Evolutionary conservation across 1,140 invertebrate species (phyloP).

Genomic region (Drosophila tani): DNA sequence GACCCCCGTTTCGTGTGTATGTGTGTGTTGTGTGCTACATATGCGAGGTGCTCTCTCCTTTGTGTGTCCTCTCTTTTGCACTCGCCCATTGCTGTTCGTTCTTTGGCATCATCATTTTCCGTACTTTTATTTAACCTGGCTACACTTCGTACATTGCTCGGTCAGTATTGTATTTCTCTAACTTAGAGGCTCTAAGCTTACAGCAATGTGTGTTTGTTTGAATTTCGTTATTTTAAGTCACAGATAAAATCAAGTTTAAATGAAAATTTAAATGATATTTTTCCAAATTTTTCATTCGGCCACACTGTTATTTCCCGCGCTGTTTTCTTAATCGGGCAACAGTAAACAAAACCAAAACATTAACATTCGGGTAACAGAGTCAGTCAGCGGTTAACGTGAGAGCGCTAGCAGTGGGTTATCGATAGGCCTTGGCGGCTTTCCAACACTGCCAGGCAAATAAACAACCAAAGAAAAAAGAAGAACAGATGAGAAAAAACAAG

Average conservation of each 20-base stretch:
- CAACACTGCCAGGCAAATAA: slow-evolving; percentile 57
- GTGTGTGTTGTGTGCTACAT: slow-evolving; percentile 66
- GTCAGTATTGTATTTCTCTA: background rate
- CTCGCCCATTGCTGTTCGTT: slow-evolving; percentile 24
- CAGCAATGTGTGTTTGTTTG: too few relatives aligned
- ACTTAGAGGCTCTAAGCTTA: background rate
- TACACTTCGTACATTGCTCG: background rate
- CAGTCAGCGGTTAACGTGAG: background rate
- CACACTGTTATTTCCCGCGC: slow-evolving; percentile 11
- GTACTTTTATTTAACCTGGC: slow-evolving; percentile 15
- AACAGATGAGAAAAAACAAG: slow-evolving; percentile 51
- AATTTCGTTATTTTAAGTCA: background rate
- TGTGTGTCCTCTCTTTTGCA: slow-evolving; percentile 41
- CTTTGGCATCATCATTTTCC: slow-evolving; percentile 19
- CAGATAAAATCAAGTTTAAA: too few relatives aligned
- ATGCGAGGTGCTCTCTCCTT: slow-evolving; percentile 38
- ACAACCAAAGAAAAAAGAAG: slow-evolving; percentile 48
- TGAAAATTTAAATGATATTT: too few relatives aligned
- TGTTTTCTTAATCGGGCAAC: background rate
- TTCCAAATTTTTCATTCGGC: background rate
- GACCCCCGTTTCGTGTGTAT: slow-evolving; percentile 76
- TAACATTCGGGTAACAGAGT: background rate
- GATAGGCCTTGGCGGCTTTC: slow-evolving; percentile 19
- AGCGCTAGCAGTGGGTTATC: slow-evolving; percentile 33
- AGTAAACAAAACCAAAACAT: background rate